Base-by-base conservation (phyloP, 2,888 invertebrate genomes). In the Anorthoa munda region DNA sequence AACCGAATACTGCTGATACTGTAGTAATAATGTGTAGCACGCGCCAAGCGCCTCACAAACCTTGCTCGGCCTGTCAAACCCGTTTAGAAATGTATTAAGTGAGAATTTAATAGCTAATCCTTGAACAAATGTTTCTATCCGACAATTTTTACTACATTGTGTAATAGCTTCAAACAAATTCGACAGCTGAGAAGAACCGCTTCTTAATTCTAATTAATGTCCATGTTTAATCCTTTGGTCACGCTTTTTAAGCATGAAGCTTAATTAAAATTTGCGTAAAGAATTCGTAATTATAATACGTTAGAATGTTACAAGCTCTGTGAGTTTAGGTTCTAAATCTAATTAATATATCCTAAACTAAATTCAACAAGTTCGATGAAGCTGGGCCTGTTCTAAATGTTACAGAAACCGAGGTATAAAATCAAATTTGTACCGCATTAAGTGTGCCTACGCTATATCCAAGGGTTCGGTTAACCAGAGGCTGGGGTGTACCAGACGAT, bases 401-500 rank as follows among this genome's bases (percentile, higher is more conserved):
- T 78, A 83, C 79, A 75, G 80, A 82, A 84, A 82, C 86, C 75
- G 83, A 79, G 82, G 85, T 85, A 90, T 89, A 88, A 94, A 95
- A 95, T 95, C 94, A 93, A 95, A 95, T 96, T 95, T 95, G 94
- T 93, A 90, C 90, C 89, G 92, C 90, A 95, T 95, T 95, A 95
- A 92, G 91, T 91, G 89, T 88, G 91, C 90, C 92, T 91, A 82
- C 89, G 88, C 82, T 88, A 77, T 63, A 86, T 87, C 90, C 91
- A 90, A 89, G 93, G 93, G 94, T 87, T 92, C 92, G 93, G 95
- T 93, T 94, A 95, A 95, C 94, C 94, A 94, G 93, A 92, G 91
- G 89, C 92, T 92, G 94, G 95, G 95, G 95, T 93, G 91, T 86
- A 92, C 88, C 88, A 88, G 88, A 87, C 95, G 96, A 96, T 95